Evolutionary conservation across 53 echinoderm and acorn worm genomes (phyloP).

Genomic region (Antedon mediterranea): DNA sequence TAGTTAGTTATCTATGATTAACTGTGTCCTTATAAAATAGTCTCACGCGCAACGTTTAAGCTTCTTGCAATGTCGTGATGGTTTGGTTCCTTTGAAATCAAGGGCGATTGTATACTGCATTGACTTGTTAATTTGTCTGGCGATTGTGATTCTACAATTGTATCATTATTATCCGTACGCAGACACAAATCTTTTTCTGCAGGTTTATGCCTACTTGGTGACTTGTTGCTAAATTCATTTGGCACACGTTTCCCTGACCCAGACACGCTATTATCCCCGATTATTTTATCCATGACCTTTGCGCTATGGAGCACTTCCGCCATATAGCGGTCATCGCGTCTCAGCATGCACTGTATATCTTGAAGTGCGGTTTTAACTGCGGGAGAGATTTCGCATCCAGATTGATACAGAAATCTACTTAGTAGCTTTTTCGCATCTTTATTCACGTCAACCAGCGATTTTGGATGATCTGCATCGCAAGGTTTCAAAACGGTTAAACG

Average conservation of each 20-base stretch:
- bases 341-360: slow-evolving; percentile 67
- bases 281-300: slow-evolving; percentile 42
- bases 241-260: neutral
- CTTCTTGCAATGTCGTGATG: slow-evolving; percentile 44
- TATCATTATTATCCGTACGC: neutral
- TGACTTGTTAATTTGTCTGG: neutral
- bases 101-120: neutral
- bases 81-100: neutral
- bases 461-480: slow-evolving; percentile 20
- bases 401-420: slow-evolving; percentile 38
- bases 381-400: slow-evolving; percentile 34
- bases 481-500: neutral
- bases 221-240: neutral
- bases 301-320: slow-evolving; percentile 63
- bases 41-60: slow-evolving; percentile 41
- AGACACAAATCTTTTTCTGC: neutral
- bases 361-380: slow-evolving; percentile 64
- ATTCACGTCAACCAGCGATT: slow-evolving; percentile 67
- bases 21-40: slow-evolving; percentile 15
- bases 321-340: slow-evolving; percentile 53
- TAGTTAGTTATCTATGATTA: neutral
- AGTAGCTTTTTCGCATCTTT: slow-evolving; percentile 50
- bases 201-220: neutral
- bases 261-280: neutral
- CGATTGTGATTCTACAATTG: neutral